Conservation (phyloP, 2,888 invertebrate species). For the Tenthredo distinguenda region DNA sequence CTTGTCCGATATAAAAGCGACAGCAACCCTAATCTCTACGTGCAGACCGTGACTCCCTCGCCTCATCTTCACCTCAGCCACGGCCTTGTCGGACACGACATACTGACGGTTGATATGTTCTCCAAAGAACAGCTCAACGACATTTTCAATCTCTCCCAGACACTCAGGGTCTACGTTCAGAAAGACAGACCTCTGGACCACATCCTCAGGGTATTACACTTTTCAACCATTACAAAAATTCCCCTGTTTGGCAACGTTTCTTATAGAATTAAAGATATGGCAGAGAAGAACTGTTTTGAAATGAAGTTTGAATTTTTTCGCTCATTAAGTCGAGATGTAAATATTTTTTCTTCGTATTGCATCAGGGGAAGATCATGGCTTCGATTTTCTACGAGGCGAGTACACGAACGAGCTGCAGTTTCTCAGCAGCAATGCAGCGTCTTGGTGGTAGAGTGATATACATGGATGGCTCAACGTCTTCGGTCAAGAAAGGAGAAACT, state of each 20-base stretch:
- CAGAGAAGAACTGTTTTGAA: not conserved
- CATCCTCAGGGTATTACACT: conserved; percentile 83
- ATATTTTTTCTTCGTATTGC: conserved; percentile 53
- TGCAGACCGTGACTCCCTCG: conserved; percentile 59
- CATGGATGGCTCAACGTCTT: conserved; percentile 94
- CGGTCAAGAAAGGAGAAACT: conserved; percentile 97
- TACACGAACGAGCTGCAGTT: conserved; percentile 97
- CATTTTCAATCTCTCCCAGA: conserved; percentile 96
- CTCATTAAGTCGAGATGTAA: not conserved
- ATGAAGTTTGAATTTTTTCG: not conserved
- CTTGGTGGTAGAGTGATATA: conserved; percentile 96
- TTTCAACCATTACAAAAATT: not conserved
- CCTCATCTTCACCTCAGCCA: conserved; percentile 73
- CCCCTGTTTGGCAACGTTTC: not conserved
- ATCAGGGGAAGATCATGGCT: conserved; percentile 94
- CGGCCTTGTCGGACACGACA: conserved; percentile 86
- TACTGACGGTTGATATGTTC: conserved; percentile 92
- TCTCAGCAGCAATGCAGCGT: conserved; percentile 97
- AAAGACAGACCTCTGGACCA: conserved; percentile 93
- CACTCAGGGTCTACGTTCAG: conserved; percentile 88
- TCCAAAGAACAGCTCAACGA: conserved; percentile 94
- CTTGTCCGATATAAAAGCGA: conserved; percentile 72
- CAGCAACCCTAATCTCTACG: conserved; percentile 71
- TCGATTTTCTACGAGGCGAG: conserved; percentile 99
- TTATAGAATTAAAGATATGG: not conserved